Evolutionary conservation across 2,888 invertebrate species (phyloP), one percentile per base, ranked within the genome.

Genomic region (Epirrita christyi): DNA sequence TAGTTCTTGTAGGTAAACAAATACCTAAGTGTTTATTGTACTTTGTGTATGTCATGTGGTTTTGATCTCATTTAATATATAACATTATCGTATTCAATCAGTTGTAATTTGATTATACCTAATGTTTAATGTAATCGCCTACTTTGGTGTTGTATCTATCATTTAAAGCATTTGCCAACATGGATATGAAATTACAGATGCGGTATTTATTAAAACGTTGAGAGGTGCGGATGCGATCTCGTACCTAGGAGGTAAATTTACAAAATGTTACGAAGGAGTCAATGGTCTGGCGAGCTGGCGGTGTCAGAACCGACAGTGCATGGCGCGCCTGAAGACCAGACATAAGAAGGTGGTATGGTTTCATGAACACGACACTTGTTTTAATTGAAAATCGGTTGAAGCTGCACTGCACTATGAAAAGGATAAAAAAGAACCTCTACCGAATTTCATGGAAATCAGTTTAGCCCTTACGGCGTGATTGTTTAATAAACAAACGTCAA

Each of bases 281-380:
- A 13, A 43, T 10, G 8, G 14, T 0, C 7, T 37, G 2, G 50
- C 11, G 6, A 50, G 34, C 9, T 50, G 50, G 50, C 34, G 50
- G 13, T 50, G 50, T 36, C 42, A 36, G 34, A 50, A 50, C 42
- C 34, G 42, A 6, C 34, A 27, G 21, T 50, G 50, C 14, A 36
- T 27, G 21, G 42, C 36, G 8, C 43, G 50, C 5, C 13, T 51
- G 5, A 51, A 37, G 28, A 51, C 36, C 0, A 43, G 13, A 2
- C n/a, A 27, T 11, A 28, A 14, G 1, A 37, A 43, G 36, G 14
- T 51, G 37, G 11, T 51, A 5, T 13, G 13, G 10, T 36, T n/a
- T 27, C 0, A 1, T 14, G 14, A 1, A 11, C 49, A 32, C 10
- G 32, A 32, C 8, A 8, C 6, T 8, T 32, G 32, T 32, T 14